Evolutionary conservation across 2,113 vertebrate species (phyloP).

Genomic region (Xerus inauris): DNA sequence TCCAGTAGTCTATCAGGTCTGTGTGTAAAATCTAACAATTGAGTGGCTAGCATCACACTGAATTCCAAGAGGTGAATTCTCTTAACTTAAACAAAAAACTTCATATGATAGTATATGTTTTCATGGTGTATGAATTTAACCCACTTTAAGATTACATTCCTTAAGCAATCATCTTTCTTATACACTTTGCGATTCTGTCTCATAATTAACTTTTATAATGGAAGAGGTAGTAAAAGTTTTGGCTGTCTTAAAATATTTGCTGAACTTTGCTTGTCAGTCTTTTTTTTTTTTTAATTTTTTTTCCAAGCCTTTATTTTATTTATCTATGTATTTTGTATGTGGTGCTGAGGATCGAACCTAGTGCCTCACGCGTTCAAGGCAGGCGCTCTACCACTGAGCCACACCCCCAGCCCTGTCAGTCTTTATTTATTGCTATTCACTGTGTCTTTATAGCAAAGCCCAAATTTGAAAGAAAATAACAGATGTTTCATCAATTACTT

Average conservation of each 20-base stretch:
- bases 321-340: too few relatives aligned
- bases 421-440: conserved; percentile 21
- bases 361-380: too few relatives aligned
- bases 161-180: conserved; percentile 1
- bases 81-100: background rate
- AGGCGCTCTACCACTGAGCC: too few relatives aligned
- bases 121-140: background rate
- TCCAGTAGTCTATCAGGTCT: background rate
- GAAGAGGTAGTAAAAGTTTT: conserved; percentile 34
- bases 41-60: background rate
- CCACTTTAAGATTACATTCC: background rate
- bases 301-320: too few relatives aligned
- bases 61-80: conserved; percentile 18
- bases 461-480: conserved; percentile 66
- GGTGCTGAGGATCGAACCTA: too few relatives aligned
- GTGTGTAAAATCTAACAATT: background rate
- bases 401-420: too few relatives aligned
- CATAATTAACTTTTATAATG: conserved; percentile 23
- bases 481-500: conserved; percentile 64
- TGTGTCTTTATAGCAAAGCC: conserved; percentile 50
- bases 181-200: background rate
- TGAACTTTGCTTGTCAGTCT: conserved; percentile 39
- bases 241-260: conserved; percentile 31
- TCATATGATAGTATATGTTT: background rate
- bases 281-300: too few relatives aligned